These are phyloP conservation scores for Lymantria monacha DNA, from an alignment of 2,888 invertebrate species.

Conservation along the genomic window DNA sequence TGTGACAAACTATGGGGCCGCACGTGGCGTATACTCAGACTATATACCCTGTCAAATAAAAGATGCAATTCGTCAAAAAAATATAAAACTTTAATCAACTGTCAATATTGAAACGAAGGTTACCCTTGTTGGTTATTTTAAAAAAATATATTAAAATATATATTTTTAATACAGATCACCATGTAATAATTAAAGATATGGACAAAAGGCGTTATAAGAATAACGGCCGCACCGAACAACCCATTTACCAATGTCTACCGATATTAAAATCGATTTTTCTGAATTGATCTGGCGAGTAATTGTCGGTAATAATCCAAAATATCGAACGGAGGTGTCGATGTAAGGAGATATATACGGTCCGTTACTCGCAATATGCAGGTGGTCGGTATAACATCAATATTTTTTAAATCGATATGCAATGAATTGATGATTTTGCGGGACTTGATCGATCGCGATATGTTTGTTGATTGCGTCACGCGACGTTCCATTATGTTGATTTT, in stretches of 20 bases:
- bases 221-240: constrained; percentile 32
- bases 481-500: constrained; percentile 3
- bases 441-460: constrained; percentile 37
- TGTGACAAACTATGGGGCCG: too few species aligned
- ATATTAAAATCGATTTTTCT: constrained; percentile 45
- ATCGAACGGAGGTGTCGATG: constrained; percentile 63
- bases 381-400: constrained; percentile 45
- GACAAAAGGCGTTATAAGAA: constrained; percentile 32
- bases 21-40: too few species aligned
- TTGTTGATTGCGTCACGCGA: constrained; percentile 31
- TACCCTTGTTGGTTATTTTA: constrained; percentile 15
- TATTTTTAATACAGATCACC: constrained; percentile 28
- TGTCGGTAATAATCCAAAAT: constrained; percentile 61
- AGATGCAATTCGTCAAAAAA: not conserved
- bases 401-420: constrained; percentile 48
- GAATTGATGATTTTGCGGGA: constrained; percentile 45
- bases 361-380: constrained; percentile 69
- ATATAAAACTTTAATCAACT: constrained; percentile 2
- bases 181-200: constrained; percentile 33
- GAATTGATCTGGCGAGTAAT: constrained; percentile 63
- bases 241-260: constrained; percentile 38
- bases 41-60: too few species aligned
- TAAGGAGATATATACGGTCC: constrained; percentile 54
- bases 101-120: constrained; percentile 17
- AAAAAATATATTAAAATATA: constrained; percentile 7